Base-by-base conservation (phyloP, 2,113 vertebrate genomes). In the Passer domesticus region DNA sequence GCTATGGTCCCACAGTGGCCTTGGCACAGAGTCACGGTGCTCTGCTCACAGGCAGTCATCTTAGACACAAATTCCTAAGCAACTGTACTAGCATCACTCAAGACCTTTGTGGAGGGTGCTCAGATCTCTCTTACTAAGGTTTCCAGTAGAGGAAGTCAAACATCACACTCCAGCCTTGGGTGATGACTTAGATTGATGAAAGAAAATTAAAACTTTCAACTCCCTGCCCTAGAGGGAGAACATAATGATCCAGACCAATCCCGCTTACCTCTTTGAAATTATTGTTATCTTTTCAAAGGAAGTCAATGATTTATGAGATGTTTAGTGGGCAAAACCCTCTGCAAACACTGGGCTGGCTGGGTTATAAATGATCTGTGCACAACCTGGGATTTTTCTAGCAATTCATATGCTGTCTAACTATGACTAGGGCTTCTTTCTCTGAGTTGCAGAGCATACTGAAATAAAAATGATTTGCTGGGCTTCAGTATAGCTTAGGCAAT, bases 261-360 rank as follows among this genome's bases (percentile, higher is more conserved):
- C 85, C 90, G 92, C 83, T 96, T 95, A 59, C 70, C 60, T 92
- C 83, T 91, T 95, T 58, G 80, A 84, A 96, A 92, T 94, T 93
- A 93, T 87, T 95, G 82, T 92, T 96, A 94, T 94, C 89, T 90
- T 90, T 87, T 94, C 83, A 79, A 95, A 94, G 86, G 58, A 96
- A 96, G 94, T 73, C 47, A 91, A 35, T 96, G 95, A 95, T 96
- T 89, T 92, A 94, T 96, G 94, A 95, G 93, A 72, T 92, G 64
- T 89, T 96, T 93, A 94, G 95, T 96, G 93, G 73, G 59, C 60
- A 94, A 80, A 91, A n/a, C 24, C 30, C 59, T 88, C 67, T 80
- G 73, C 78, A 87, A 50, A 94, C 85, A 70, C 59, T 30, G 92
- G 47, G 64, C 85, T 97, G 79, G 92, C 64, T 53, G 6, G 31